Conservation (phyloP, 2,888 invertebrate genomes). For the Danaus chrysippus region DNA sequence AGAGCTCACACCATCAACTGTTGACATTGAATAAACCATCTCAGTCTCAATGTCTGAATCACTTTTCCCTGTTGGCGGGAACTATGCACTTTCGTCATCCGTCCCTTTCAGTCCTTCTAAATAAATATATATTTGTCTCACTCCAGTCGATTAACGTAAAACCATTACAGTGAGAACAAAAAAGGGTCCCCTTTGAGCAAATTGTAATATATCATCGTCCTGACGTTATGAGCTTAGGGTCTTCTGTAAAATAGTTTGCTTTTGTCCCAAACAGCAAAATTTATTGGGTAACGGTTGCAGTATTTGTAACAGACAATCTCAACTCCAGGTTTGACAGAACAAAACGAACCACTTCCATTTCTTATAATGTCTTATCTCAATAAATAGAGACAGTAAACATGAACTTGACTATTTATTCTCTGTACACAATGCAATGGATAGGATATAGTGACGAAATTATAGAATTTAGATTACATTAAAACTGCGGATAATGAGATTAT, state of each 20-base stretch:
- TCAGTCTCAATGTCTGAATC: slow-evolving; percentile 60
- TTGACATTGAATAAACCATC: slow-evolving; percentile 66
- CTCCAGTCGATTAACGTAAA: slow-evolving; percentile 69
- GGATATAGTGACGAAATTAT: too few species aligned
- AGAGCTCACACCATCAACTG: slow-evolving; percentile 63
- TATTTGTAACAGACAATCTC: slow-evolving; percentile 35
- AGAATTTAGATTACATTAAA: too few species aligned
- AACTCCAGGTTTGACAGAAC: background rate
- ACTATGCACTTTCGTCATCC: slow-evolving; percentile 52
- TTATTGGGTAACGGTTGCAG: slow-evolving; percentile 65
- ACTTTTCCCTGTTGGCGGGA: slow-evolving; percentile 69
- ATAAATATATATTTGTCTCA: slow-evolving; percentile 28
- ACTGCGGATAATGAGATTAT: too few species aligned
- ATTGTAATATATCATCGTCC: slow-evolving; percentile 77
- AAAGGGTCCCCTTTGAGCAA: slow-evolving; percentile 77
- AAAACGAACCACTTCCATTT: too few species aligned
- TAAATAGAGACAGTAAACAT: too few species aligned
- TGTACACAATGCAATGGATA: too few species aligned
- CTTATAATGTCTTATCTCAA: too few species aligned
- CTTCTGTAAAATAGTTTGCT: slow-evolving; percentile 53
- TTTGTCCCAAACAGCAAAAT: slow-evolving; percentile 67
- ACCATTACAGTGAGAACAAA: slow-evolving; percentile 77
- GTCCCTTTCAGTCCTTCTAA: slow-evolving; percentile 44
- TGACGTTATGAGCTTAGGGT: slow-evolving; percentile 72
- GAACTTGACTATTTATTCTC: too few species aligned